Evolutionary conservation across 2,888 invertebrate species (phyloP).

Genomic region (Harmothoe impar): DNA sequence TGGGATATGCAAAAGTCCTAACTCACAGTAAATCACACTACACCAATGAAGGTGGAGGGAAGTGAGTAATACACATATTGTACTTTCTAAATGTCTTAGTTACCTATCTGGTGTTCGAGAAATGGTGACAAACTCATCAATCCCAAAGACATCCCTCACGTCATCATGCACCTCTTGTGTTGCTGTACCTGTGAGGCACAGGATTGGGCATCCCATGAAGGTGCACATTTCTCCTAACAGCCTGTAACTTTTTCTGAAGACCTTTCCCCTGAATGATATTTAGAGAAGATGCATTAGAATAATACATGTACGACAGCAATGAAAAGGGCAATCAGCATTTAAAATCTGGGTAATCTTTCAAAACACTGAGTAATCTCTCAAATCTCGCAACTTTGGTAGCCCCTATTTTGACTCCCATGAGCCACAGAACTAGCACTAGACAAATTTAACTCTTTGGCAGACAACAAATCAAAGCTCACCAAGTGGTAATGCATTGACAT

Average conservation of each 20-base stretch:
- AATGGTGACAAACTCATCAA: background rate
- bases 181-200: background rate
- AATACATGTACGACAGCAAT: background rate
- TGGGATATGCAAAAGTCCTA: background rate
- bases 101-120: conserved; percentile 20
- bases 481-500: background rate
- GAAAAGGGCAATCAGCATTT: background rate
- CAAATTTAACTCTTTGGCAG: background rate
- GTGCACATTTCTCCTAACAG: background rate
- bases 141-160: background rate
- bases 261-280: background rate
- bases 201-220: background rate
- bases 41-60: background rate
- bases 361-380: background rate
- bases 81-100: background rate
- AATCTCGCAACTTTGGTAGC: background rate
- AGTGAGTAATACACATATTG: background rate
- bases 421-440: background rate
- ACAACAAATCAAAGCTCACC: background rate
- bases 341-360: background rate
- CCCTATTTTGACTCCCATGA: background rate
- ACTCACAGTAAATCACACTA: background rate
- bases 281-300: background rate
- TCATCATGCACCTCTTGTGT: background rate
- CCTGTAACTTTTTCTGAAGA: background rate